phyloP scores from a whole-genome alignment of 2,113 vertebrate genomes.

The Tachuris rubrigastra region DNA sequence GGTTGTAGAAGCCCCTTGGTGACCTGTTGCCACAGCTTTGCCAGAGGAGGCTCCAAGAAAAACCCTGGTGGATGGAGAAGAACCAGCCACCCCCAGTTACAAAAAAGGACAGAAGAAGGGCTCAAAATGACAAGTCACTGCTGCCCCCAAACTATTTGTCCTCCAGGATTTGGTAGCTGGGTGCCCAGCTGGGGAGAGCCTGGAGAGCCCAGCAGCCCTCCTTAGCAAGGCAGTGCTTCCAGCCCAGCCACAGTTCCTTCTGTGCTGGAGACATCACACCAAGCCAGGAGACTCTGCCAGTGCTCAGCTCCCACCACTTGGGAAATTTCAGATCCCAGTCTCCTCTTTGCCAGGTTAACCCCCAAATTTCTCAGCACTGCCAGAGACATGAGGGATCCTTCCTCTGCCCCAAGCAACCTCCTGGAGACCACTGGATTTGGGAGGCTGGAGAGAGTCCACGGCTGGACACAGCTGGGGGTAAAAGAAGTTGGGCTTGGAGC shows the following conservation, averaged over 20 bases:
- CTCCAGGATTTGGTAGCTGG: neutral
- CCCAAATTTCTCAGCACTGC: neutral
- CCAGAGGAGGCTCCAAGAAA: neutral
- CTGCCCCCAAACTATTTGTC: neutral
- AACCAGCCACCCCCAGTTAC: neutral
- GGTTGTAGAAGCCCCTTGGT: neutral
- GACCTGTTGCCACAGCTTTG: neutral
- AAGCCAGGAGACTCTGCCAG: neutral
- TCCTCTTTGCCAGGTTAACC: too few relatives aligned
- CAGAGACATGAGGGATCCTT: neutral
- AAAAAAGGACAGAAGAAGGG: neutral
- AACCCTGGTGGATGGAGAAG: neutral
- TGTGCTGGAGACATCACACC: neutral
- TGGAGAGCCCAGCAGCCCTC: neutral
- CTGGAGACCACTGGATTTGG: rapidly evolving
- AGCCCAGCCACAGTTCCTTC: neutral
- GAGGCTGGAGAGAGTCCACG: neutral
- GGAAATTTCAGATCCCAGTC: neutral
- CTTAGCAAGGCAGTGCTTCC: neutral
- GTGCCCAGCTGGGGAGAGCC: neutral
- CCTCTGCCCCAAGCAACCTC: neutral
- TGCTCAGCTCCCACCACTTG: rapidly evolving
- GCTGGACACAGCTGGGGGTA: neutral
- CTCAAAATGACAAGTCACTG: neutral
- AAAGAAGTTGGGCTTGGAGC: neutral